Base-by-base conservation (phyloP, 2,113 vertebrate genomes). In the Mola mola region DNA sequence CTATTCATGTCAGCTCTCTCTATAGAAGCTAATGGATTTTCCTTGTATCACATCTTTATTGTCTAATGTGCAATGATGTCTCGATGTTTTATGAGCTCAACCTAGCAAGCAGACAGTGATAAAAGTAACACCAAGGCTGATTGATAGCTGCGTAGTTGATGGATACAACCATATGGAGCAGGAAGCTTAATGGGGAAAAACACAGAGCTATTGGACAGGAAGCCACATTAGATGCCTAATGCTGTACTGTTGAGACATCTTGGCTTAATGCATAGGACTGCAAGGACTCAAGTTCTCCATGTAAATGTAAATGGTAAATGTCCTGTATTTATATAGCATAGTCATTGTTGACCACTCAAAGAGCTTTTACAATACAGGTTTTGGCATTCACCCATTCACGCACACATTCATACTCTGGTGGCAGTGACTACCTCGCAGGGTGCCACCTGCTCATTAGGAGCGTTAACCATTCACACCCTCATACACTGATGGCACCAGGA, bases 31-130 rank as follows among this genome's bases (percentile, higher is more conserved):
- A 87, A 89, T 85, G 78, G 79, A 66, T 83, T 86, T 70, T 65
- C 82, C 81, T 57, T 65, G 58, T 78, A 82, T 78, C 66, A 75
- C 73, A 57, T 84, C 83, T 87, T 83, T 76, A 87, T 88, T 83
- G 83, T 87, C 85, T 88, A 84, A 86, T 84, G 83, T 71, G 82
- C 81, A 81, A 72, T 85, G 83, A 86, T 74, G 78, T 75, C 81
- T 46, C 2, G n/a, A 75, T 90, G 83, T 69, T 90, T 88, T 88
- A 86, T 78, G 86, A 83, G 75, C 68, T 75, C 43, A 46, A 75
- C 75, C 70, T 74, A 72, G 75, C 53, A 29, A 71, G 63, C 71
- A 80, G 81, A 86, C 86, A 74, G 68, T 81, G 71, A 80, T 75
- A 68, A 83, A 84, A 77, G 82, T 69, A 82, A 75, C 52, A 62